These are phyloP conservation scores for Heteromormyrus szaboi DNA, from an alignment of 2,797 vertebrate species.

Conservation along the genomic window DNA sequence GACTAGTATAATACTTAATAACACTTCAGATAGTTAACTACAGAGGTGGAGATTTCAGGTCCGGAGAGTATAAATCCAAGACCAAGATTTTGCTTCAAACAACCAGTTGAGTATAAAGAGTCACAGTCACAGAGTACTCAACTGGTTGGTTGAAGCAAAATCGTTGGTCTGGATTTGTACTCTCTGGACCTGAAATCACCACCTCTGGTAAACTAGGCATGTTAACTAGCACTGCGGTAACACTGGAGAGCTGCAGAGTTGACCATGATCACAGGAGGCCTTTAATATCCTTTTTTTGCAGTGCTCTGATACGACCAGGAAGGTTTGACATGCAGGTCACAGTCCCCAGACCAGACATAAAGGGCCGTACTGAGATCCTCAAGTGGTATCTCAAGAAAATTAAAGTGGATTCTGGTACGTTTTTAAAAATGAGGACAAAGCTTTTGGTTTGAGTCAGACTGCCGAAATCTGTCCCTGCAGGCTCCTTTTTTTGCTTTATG, in stretches of 20 bases:
- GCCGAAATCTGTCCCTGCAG: not conserved
- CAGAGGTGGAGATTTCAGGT: not conserved
- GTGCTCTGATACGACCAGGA: constrained; percentile 90
- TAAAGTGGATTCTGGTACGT: constrained; percentile 76
- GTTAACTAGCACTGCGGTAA: not conserved
- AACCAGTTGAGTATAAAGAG: not conserved
- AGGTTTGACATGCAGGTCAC: constrained; percentile 98
- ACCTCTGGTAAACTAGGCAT: not conserved
- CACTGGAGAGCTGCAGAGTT: not conserved
- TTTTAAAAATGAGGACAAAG: not conserved
- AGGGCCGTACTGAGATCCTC: constrained; percentile 91
- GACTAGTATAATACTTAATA: not conserved
- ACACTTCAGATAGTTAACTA: not conserved
- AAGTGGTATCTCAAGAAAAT: constrained; percentile 98
- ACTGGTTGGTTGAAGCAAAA: not conserved
- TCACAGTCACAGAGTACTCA: not conserved
- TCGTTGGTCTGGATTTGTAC: not conserved
- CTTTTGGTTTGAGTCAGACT: not conserved
- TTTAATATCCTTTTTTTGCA: constrained; percentile 36
- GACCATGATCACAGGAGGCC: not conserved
- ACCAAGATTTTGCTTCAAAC: not conserved
- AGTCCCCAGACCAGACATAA: constrained; percentile 91
- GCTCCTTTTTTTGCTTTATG: not conserved
- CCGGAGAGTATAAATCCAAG: not conserved
- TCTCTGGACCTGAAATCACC: not conserved